Percentiles rank a stretch among this genome's conserved stretches.
phyloP scores from a whole-genome alignment of 2,888 invertebrate species.

The Ochropleura leucogaster region DNA sequence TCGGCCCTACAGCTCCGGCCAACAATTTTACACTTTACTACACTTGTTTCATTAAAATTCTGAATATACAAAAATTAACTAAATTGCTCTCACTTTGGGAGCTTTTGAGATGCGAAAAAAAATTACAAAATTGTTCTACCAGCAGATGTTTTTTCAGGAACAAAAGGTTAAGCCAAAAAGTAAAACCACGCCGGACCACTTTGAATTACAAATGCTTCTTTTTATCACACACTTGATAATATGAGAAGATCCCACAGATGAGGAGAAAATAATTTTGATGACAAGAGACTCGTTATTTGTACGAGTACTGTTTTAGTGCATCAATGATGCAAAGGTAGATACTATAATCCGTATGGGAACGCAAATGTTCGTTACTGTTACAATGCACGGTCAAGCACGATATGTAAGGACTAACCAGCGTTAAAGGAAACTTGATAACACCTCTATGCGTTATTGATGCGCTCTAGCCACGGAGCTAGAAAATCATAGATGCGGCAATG shows the following conservation, averaged over 20 bases:
- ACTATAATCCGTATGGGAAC: slow-evolving; percentile 55
- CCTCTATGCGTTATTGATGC: slow-evolving; percentile 75
- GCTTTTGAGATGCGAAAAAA: slow-evolving; percentile 31
- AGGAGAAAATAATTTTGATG: not conserved
- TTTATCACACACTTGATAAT: not conserved
- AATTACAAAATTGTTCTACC: slow-evolving; percentile 2
- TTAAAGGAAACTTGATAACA: slow-evolving; percentile 77
- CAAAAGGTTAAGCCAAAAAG: not conserved
- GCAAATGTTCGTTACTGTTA: slow-evolving; percentile 57
- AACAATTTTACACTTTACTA: slow-evolving; percentile 60
- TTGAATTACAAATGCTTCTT: not conserved
- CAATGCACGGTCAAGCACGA: slow-evolving; percentile 62
- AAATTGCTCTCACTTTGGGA: slow-evolving; percentile 48
- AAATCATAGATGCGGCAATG: slow-evolving; percentile 54
- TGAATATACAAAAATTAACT: slow-evolving; percentile 40
- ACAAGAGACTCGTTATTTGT: not conserved
- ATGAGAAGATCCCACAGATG: not conserved
- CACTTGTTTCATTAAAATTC: slow-evolving; percentile 54
- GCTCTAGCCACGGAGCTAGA: slow-evolving; percentile 43
- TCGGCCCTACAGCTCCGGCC: slow-evolving; percentile 56
- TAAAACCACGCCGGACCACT: not conserved
- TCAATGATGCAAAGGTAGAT: slow-evolving; percentile 14
- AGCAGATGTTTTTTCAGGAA: not conserved
- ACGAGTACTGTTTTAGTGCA: slow-evolving; percentile 4
- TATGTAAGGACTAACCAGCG: slow-evolving; percentile 65